Conservation (phyloP, 1,140 invertebrate species). For the Drosophila obscura region DNA sequence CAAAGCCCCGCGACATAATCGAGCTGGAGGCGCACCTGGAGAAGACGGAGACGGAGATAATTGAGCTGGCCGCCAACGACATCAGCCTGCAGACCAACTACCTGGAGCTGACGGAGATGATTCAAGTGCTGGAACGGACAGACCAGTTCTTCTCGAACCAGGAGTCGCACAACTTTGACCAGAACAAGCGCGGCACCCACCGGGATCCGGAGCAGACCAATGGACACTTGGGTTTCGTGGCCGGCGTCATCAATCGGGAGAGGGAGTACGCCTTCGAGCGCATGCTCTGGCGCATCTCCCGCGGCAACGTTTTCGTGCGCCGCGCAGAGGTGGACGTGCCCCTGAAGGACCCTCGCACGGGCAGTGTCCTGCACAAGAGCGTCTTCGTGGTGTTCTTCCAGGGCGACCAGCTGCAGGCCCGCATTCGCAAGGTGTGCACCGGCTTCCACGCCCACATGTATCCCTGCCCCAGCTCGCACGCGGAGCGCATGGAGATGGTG, state of each 20-base stretch:
- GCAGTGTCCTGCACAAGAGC: slow-evolving; percentile 95
- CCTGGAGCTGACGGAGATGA: slow-evolving; percentile 95
- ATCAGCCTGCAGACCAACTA: slow-evolving; percentile 97
- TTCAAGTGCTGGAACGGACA: slow-evolving; percentile 96
- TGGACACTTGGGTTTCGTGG: slow-evolving; percentile 90
- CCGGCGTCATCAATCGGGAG: slow-evolving; percentile 93
- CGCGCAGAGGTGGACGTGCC: slow-evolving; percentile 92
- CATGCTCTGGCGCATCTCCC: slow-evolving; percentile 98
- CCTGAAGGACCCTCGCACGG: slow-evolving; percentile 92
- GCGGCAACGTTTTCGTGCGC: slow-evolving; percentile 94
- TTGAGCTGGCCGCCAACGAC: slow-evolving; percentile 96
- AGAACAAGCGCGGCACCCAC: slow-evolving; percentile 86
- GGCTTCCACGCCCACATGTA: slow-evolving; percentile 98
- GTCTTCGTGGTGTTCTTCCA: slow-evolving; percentile 99
- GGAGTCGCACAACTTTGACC: slow-evolving; percentile 71
- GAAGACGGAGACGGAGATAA: slow-evolving; percentile 95
- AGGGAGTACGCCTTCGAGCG: slow-evolving; percentile 97
- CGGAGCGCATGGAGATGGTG: slow-evolving; percentile 96
- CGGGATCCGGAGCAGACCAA: slow-evolving; percentile 90
- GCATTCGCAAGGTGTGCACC: slow-evolving; percentile 98
- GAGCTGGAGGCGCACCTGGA: slow-evolving; percentile 92
- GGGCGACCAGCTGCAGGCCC: slow-evolving; percentile 97
- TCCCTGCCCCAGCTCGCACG: slow-evolving; percentile 95
- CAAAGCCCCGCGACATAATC: slow-evolving; percentile 97
- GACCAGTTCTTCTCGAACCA: slow-evolving; percentile 85